phyloP scores from a whole-genome alignment of 2,888 invertebrate species.

The Polia nebulosa region DNA sequence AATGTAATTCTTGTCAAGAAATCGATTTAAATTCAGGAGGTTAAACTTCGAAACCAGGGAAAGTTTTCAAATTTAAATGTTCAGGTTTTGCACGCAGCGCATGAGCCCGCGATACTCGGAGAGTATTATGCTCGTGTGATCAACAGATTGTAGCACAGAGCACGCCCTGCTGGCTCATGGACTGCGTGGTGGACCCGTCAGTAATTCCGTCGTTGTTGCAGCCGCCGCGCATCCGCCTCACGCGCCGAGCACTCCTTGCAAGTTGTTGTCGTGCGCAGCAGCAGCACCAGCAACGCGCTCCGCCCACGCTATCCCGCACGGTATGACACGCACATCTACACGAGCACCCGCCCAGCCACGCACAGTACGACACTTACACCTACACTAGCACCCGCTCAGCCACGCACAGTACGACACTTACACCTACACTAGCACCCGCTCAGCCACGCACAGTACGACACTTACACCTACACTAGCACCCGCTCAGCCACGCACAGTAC shows the following conservation, averaged over 20 bases:
- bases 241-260: neutral
- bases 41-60: neutral
- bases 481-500: neutral
- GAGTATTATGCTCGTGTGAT: neutral
- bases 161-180: too few species aligned
- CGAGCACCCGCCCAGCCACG: too few species aligned
- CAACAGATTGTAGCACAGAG: neutral
- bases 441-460: neutral
- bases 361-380: neutral
- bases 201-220: constrained; percentile 13
- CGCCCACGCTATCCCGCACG: neutral
- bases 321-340: neutral
- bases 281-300: neutral
- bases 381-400: neutral
- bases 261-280: neutral
- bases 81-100: neutral
- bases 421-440: neutral
- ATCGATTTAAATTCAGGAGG: too few species aligned
- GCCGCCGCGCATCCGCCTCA: constrained; percentile 13
- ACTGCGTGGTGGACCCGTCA: too few species aligned
- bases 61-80: neutral
- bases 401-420: neutral
- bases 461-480: neutral
- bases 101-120: too few species aligned
- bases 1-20: too few species aligned